Percentiles rank a stretch among this genome's conserved stretches.
These are phyloP conservation scores for Cydia strobilella DNA, from an alignment of 1,140 invertebrate genomes.

Conservation along the genomic window DNA sequence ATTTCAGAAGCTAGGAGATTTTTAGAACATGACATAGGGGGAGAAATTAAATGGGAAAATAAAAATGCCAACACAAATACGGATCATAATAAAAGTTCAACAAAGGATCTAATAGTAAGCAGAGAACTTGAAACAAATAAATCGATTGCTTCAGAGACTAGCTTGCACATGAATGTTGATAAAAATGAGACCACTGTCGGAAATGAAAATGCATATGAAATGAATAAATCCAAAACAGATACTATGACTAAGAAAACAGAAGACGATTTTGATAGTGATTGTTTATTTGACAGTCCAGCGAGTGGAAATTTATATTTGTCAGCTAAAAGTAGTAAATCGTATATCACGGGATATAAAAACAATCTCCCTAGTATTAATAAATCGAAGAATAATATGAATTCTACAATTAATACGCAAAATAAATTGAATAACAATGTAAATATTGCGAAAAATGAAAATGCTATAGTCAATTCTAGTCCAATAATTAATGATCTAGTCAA, in stretches of 20 bases:
- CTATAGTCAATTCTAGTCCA: slow-evolving; percentile 25
- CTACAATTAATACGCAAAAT: background rate
- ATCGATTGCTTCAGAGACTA: background rate
- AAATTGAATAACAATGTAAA: background rate
- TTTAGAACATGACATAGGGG: slow-evolving; percentile 83
- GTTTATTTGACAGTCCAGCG: slow-evolving; percentile 2
- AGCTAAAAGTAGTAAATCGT: background rate
- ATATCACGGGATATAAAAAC: background rate
- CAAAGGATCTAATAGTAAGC: background rate
- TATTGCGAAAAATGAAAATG: slow-evolving; percentile 34
- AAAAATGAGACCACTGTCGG: background rate
- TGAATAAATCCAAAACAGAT: background rate
- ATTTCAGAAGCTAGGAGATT: slow-evolving; percentile 89
- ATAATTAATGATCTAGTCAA: slow-evolving; percentile 15
- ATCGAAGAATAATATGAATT: background rate
- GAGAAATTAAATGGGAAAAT: slow-evolving; percentile 82
- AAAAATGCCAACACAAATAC: slow-evolving; percentile 25
- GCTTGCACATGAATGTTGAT: background rate
- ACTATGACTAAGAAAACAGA: background rate
- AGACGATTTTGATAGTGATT: slow-evolving; percentile 19
- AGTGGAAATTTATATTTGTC: slow-evolving; percentile 5
- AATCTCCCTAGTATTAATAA: background rate
- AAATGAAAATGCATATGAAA: background rate
- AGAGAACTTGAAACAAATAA: background rate
- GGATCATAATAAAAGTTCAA: background rate